A percentile compares a stretch with the other conserved stretches of the same genome.
Evolutionary conservation across 2,113 vertebrate species (phyloP).

Genomic region (Riparia riparia): DNA sequence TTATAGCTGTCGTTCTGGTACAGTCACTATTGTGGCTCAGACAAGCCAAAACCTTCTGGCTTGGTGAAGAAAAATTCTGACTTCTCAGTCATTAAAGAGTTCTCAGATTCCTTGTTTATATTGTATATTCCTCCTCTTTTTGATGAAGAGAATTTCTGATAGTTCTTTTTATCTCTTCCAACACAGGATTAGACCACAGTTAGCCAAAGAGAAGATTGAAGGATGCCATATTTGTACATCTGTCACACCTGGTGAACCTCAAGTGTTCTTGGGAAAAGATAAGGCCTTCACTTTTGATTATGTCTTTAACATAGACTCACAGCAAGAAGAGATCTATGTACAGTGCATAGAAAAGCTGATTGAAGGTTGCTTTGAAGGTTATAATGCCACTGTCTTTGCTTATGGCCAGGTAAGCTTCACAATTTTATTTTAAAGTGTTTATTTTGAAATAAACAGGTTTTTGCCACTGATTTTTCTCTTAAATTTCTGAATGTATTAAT

Average conservation of each 20-base stretch:
- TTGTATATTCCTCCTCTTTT: not conserved
- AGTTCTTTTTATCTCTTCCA: not conserved
- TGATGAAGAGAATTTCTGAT: not conserved
- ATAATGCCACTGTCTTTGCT: constrained; percentile 97
- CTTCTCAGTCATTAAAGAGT: not conserved
- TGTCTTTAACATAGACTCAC: constrained; percentile 91
- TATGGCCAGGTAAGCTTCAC: constrained; percentile 89
- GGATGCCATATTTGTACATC: constrained; percentile 98
- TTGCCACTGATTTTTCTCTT: not conserved
- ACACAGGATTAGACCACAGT: constrained; percentile 92
- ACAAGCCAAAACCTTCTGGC: not conserved
- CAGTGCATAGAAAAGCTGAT: constrained; percentile 93
- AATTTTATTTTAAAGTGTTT: not conserved
- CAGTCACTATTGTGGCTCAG: not conserved
- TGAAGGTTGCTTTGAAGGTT: constrained; percentile 96
- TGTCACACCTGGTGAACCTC: constrained; percentile 92
- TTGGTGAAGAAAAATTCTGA: not conserved
- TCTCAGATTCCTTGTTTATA: not conserved
- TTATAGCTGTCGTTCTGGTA: not conserved
- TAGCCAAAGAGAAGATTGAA: constrained; percentile 96
- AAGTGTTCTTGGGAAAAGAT: constrained; percentile 96
- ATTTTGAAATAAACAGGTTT: not conserved
- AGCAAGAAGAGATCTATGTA: constrained; percentile 89
- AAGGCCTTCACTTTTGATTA: constrained; percentile 98
- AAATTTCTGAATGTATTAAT: not conserved